phyloP scores from a whole-genome alignment of 2,888 invertebrate genomes.

The Griposia aprilina region DNA sequence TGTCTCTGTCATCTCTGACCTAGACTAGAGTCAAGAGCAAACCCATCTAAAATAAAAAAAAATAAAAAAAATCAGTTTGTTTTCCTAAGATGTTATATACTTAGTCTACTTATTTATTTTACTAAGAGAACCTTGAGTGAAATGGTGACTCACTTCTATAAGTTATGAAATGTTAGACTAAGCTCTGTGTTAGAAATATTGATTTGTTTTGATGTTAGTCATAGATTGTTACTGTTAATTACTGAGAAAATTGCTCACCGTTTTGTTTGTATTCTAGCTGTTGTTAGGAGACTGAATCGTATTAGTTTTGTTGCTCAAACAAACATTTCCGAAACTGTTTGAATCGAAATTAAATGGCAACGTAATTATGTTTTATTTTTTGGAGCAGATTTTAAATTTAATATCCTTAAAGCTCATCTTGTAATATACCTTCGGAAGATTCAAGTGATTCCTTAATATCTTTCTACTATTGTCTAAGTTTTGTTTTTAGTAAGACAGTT shows the following conservation, averaged over 20 bases:
- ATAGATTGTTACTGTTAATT: constrained; percentile 24
- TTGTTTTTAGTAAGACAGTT: background rate
- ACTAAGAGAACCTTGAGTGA: constrained; percentile 20
- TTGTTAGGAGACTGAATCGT: constrained; percentile 4
- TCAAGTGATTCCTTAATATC: background rate
- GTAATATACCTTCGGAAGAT: background rate
- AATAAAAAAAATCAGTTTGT: too few species aligned
- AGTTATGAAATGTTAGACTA: background rate
- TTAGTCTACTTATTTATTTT: constrained; percentile 6
- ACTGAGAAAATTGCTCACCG: constrained; percentile 6
- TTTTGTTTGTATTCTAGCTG: constrained; percentile 25
- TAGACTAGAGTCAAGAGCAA: too few species aligned
- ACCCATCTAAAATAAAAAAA: too few species aligned
- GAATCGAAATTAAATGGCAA: background rate
- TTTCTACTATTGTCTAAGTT: background rate
- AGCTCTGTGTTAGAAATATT: constrained; percentile 1
- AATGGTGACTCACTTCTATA: constrained; percentile 30
- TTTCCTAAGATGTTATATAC: too few species aligned
- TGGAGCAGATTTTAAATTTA: background rate
- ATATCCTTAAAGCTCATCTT: background rate
- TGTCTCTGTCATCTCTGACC: too few species aligned
- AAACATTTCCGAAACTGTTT: background rate
- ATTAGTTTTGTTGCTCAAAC: constrained; percentile 7
- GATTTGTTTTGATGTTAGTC: constrained; percentile 31
- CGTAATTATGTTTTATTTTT: background rate